A percentile compares a stretch with the other conserved stretches of the same genome.
phyloP scores from a whole-genome alignment of 2,888 invertebrate genomes.

The Dastarcus helophoroides region DNA sequence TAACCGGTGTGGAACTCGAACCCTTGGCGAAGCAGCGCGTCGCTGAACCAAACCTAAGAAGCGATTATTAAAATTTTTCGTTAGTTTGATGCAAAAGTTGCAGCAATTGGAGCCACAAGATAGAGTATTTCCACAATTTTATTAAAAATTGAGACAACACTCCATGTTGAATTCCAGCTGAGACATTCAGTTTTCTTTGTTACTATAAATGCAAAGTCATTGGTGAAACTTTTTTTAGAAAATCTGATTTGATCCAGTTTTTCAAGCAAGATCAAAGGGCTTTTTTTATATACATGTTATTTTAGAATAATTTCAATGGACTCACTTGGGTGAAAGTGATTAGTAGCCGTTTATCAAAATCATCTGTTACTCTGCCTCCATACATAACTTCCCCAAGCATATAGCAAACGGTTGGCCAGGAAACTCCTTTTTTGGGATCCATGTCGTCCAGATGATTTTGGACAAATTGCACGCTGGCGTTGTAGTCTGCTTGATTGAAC shows the following conservation, averaged over 20 bases:
- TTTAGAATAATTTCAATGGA: no score
- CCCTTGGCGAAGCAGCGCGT: slow-evolving; percentile 69
- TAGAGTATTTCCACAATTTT: no score
- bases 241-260: no score
- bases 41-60: slow-evolving; percentile 78
- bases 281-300: no score
- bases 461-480: slow-evolving; percentile 88
- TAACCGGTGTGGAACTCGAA: slow-evolving; percentile 93
- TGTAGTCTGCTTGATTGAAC: slow-evolving; percentile 94
- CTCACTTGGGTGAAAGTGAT: slow-evolving; percentile 74
- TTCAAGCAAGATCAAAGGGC: no score
- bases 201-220: no score
- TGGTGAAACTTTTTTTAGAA: no score
- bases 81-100: no score
- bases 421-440: slow-evolving; percentile 93
- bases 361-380: slow-evolving; percentile 85
- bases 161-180: no score
- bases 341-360: slow-evolving; percentile 87
- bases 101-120: no score
- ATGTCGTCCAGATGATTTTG: slow-evolving; percentile 96
- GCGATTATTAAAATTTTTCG: slow-evolving; percentile 4
- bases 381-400: slow-evolving; percentile 90
- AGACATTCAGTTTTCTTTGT: no score
- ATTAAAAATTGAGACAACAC: no score
- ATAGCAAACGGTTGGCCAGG: slow-evolving; percentile 94